Percentiles rank a stretch among this genome's conserved stretches.
Evolutionary conservation across 2,888 invertebrate species (phyloP).

Genomic region (Parnassius apollo): DNA sequence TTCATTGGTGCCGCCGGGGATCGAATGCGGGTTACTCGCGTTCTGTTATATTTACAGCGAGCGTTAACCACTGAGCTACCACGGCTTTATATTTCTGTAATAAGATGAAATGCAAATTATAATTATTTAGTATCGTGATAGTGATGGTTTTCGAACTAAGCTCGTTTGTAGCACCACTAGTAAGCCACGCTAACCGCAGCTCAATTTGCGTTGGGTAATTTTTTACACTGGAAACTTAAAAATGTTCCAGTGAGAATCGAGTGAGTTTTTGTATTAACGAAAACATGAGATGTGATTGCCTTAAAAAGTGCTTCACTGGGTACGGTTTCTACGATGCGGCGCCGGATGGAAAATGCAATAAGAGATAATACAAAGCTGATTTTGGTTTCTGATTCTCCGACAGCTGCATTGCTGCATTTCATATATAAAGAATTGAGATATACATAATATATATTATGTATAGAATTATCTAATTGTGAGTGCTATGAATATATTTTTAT

Average conservation of each 20-base stretch:
- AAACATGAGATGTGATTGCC: slow-evolving; percentile 12
- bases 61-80: no score
- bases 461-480: not conserved
- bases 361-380: slow-evolving; percentile 8
- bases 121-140: no score
- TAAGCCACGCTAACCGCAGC: no score
- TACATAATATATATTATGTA: not conserved
- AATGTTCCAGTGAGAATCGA: not conserved
- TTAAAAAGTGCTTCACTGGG: slow-evolving; percentile 16
- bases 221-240: no score
- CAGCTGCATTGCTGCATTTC: slow-evolving; percentile 15
- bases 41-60: no score
- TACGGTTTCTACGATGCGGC: slow-evolving; percentile 15
- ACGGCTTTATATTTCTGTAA: no score
- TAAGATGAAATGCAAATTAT: no score
- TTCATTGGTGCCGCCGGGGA: no score
- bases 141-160: no score
- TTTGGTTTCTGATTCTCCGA: slow-evolving; percentile 15
- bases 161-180: no score
- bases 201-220: no score
- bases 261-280: slow-evolving; percentile 2
- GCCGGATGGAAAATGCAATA: slow-evolving; percentile 13
- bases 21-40: no score
- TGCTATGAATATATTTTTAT: not conserved
- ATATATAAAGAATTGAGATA: slow-evolving; percentile 5